Evolutionary conservation across 92 coral and sea anemone genomes (phyloP), one percentile per base, ranked within the genome.

Genomic region (Scolanthus callimorphus): DNA sequence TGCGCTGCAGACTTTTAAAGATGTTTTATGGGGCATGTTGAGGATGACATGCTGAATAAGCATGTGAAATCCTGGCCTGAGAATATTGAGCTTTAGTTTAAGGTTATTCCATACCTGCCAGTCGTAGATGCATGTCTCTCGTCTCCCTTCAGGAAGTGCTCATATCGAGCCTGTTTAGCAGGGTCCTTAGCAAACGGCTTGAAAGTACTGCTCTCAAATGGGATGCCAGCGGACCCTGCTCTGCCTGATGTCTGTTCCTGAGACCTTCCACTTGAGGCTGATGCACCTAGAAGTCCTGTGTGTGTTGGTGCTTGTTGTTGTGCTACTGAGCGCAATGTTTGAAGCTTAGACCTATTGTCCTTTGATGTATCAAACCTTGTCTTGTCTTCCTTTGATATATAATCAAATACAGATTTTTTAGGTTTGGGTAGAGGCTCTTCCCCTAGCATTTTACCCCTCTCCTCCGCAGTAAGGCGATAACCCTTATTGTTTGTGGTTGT

Each of bases 141-240:
- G 22, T 71, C 63, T 12, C 62, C 46, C 9, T 68, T 79, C 74
- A 92, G 43, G 25, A 71, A 92, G 13, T 57, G 80, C 19, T 92
- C 94, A 39, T 92, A 92, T 29, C 98, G 75, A 2, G 83, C 96
- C 57, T 88, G 98, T 34, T 91, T 91, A 15, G 80, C 89, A 8
- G 86, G 70, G 24, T 91, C 96, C 67, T 83, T 87, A 12, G 79
- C 81, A 76, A 87, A 91, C 10, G 97, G 97, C 50, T 83, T 83
- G 49, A 91, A 91, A 29, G 77, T 50, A 62, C 71, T 63, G 41
- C 64, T 43, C 25, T 70, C 59, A 17, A 22, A 24, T 25, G 45
- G 52, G 3, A 31, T 26, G 17, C 58, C 45, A 55, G 77, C 17
- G 63, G 49, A 13, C 34, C 37, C n/a, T 17, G 60, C 20, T 17